Conservation (phyloP, 2,888 invertebrate genomes). For the Ariolimax columbianus region DNA sequence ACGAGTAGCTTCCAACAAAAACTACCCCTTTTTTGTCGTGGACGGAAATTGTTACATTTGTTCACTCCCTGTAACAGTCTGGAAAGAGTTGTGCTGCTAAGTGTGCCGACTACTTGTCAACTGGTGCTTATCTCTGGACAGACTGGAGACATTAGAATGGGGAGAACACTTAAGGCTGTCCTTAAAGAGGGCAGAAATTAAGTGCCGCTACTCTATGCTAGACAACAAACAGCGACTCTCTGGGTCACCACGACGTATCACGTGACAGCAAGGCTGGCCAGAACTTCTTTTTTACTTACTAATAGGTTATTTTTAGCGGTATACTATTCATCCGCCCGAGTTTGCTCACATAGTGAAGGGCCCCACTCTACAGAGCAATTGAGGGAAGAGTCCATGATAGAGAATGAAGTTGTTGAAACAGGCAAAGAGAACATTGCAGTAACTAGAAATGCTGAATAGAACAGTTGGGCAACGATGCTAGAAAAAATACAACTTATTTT, state of each 20-base stretch:
- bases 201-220: not conserved
- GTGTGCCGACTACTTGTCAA: not conserved
- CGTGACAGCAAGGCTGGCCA: not conserved
- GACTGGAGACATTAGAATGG: conserved; percentile 9
- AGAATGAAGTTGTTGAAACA: too few relatives aligned
- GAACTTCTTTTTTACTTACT: not conserved
- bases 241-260: conserved; percentile 3
- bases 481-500: too few relatives aligned
- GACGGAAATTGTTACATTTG: too few relatives aligned
- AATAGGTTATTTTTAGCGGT: conserved; percentile 11
- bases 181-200: not conserved
- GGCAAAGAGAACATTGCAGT: too few relatives aligned
- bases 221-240: not conserved
- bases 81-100: too few relatives aligned
- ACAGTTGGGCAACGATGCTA: too few relatives aligned
- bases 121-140: conserved; percentile 8
- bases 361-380: too few relatives aligned
- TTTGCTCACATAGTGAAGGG: not conserved
- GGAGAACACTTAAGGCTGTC: not conserved
- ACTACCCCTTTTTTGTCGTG: too few relatives aligned
- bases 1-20: too few relatives aligned
- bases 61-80: too few relatives aligned
- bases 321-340: not conserved
- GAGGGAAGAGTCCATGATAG: too few relatives aligned
- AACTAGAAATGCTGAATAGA: too few relatives aligned